Evolutionary conservation across 2,797 vertebrate genomes (phyloP), one percentile per base, ranked within the genome.

Genomic region (Eulemur rubriventer): DNA sequence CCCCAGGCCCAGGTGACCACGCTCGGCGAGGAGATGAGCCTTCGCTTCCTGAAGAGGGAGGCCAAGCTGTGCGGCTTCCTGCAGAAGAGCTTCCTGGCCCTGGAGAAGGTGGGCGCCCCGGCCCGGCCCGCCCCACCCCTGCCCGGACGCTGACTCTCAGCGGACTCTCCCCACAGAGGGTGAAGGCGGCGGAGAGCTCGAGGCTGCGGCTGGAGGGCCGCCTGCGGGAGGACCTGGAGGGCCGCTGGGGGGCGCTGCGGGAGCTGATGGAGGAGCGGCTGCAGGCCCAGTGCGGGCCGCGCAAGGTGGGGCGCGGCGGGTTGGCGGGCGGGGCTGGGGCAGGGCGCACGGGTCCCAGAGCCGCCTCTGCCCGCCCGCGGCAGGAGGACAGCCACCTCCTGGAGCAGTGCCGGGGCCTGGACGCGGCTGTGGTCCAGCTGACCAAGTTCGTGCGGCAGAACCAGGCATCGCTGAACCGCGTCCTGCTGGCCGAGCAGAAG

Each of bases 1-100:
- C 55, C 48, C 61, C 18, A 97, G 98, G 96, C 91, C 18, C 97
- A 96, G 91, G 69, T 97, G 89, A 95, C 91, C 43, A 96, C 91
- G 52, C 91, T 97, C 2, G 61, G 95, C 0, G 96, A 98, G 83
- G 97, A 98, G 91, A 92, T 97, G 97, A 97, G 94, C 59, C 96
- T 98, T 4, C 94, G 95, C n/a, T 98, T 97, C 93, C 95, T 97
- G 22, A 97, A 92, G 83, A 97, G 97, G 76, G 98, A 98, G 50
- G 95, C 96, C 87, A 97, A 96, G 89, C 91, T 97, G 13, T 97
- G 97, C 0, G 4, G 96, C 61, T 97, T 97, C 89, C 96, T 98
- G 50, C 97, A 97, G 96, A 97, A 97, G 89, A 97, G 96, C 73
- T 97, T 97, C 85, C 63, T 94, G 89, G 89, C 94, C 55, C 57